Percentiles rank a stretch among this genome's conserved stretches.
These are phyloP conservation scores for Linepithema humile DNA, from an alignment of 1,140 invertebrate genomes.

Conservation along the genomic window DNA sequence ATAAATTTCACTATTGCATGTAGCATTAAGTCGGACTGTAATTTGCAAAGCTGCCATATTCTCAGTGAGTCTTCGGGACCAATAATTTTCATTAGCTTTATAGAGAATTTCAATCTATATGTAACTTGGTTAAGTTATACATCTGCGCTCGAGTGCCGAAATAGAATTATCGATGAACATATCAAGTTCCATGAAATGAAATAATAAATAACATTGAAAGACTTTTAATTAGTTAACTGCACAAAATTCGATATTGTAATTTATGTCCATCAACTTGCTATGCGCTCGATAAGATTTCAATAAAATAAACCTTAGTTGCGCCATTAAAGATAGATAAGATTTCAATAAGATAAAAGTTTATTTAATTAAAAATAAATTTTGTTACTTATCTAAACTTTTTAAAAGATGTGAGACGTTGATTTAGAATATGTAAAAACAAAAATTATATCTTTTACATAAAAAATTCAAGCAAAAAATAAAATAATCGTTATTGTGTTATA, in stretches of 20 bases:
- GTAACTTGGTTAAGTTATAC: not conserved
- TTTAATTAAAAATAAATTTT: not conserved
- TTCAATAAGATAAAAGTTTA: not conserved
- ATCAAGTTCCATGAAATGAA: not conserved
- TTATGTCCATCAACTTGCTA: not conserved
- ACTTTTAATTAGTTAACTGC: not conserved
- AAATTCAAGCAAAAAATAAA: not conserved
- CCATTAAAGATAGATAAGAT: no score
- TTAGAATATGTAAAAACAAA: not conserved
- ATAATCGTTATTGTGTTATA: not conserved
- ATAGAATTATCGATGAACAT: not conserved
- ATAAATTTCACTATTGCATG: slow-evolving; percentile 55
- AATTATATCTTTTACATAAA: not conserved
- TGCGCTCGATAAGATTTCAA: no score
- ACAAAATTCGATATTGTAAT: not conserved
- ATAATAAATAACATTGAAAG: slow-evolving; percentile 13
- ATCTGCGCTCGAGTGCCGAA: not conserved
- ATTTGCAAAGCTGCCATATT: slow-evolving; percentile 41
- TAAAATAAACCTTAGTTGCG: no score
- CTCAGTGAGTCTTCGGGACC: not conserved
- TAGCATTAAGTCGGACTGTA: slow-evolving; percentile 7
- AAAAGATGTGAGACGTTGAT: not conserved
- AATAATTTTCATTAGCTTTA: not conserved
- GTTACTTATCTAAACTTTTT: not conserved
- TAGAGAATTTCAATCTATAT: slow-evolving; percentile 4